phyloP scores from a whole-genome alignment of 2,888 invertebrate species.

The Hofmannophila pseudospretella region DNA sequence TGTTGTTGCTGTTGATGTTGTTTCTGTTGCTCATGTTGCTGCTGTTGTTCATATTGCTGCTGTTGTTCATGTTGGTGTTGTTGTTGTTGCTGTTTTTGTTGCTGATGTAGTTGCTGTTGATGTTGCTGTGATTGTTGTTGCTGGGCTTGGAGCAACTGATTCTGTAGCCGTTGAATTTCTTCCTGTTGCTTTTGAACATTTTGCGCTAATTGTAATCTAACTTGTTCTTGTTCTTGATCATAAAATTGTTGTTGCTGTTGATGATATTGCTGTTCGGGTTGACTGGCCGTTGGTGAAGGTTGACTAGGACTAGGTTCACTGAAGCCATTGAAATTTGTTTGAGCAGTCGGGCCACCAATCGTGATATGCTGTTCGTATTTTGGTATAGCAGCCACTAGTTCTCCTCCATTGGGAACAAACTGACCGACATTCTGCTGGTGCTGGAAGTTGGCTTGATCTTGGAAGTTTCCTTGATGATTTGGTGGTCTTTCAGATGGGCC shows the following conservation, averaged over 20 bases:
- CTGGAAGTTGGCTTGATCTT: conserved; percentile 40
- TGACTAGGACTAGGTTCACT: conserved; percentile 35
- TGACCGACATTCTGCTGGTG: conserved; percentile 68
- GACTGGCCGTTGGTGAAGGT: conserved; percentile 25
- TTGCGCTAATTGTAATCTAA: conserved; percentile 57
- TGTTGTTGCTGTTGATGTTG: conserved; percentile 35
- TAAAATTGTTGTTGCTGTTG: conserved; percentile 31
- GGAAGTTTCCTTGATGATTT: conserved; percentile 34
- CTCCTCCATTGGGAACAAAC: conserved; percentile 81
- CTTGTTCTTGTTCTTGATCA: conserved; percentile 61
- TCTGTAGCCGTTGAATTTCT: conserved; percentile 70
- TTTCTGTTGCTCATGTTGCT: conserved; percentile 33
- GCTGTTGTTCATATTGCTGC: conserved; percentile 32
- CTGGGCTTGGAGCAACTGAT: conserved; percentile 54
- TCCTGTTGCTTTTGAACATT: conserved; percentile 74
- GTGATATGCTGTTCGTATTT: conserved; percentile 89
- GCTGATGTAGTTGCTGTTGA: conserved; percentile 35
- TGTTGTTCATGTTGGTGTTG: conserved; percentile 41
- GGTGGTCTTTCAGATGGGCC: conserved; percentile 43
- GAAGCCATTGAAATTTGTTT: conserved; percentile 43
- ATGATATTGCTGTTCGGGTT: conserved; percentile 15
- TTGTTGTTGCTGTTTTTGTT: conserved; percentile 36
- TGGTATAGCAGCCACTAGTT: conserved; percentile 86
- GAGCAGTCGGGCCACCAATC: conserved; percentile 56
- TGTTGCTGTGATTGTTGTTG: conserved; percentile 43